Percentiles rank a stretch among this genome's conserved stretches.
Conservation (phyloP, 2,113 vertebrate genomes). For the Dasypus novemcinctus region DNA sequence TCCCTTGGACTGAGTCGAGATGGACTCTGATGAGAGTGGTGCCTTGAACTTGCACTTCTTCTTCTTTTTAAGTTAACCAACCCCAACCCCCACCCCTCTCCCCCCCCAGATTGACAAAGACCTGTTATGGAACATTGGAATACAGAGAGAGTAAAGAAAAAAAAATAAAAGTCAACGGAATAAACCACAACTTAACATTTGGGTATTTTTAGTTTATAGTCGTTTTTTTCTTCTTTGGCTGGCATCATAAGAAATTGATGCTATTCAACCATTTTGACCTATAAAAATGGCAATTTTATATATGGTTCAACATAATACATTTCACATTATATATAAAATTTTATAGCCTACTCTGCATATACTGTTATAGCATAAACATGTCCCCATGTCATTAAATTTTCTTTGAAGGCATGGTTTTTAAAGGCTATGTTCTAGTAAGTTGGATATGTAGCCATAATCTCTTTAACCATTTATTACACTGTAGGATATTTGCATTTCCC, state of each 20-base stretch:
- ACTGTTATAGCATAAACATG: constrained; percentile 37
- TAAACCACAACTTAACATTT: not conserved
- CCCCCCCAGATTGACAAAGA: not conserved
- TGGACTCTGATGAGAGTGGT: not conserved
- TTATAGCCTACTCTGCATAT: constrained; percentile 51
- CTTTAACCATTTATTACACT: constrained; percentile 16
- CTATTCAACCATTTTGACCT: not conserved
- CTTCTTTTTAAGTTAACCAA: not conserved
- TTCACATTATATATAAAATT: constrained; percentile 46
- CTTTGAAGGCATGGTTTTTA: constrained; percentile 50
- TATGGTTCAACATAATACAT: not conserved
- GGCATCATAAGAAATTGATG: not conserved
- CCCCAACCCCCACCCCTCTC: accelerated
- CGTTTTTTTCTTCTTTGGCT: constrained; percentile 29
- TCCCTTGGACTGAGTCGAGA: not conserved
- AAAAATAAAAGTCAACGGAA: not conserved
- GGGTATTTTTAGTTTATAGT: not conserved
- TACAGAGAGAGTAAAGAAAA: not conserved
- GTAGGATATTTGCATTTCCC: not conserved
- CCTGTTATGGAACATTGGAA: not conserved
- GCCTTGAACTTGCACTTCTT: not conserved
- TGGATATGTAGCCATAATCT: constrained; percentile 16
- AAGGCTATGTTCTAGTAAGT: constrained; percentile 44
- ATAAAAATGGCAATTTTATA: constrained; percentile 53
- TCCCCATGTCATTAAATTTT: constrained; percentile 43